Conservation (phyloP, 2,797 vertebrate species). For the Muscicapa striata region DNA sequence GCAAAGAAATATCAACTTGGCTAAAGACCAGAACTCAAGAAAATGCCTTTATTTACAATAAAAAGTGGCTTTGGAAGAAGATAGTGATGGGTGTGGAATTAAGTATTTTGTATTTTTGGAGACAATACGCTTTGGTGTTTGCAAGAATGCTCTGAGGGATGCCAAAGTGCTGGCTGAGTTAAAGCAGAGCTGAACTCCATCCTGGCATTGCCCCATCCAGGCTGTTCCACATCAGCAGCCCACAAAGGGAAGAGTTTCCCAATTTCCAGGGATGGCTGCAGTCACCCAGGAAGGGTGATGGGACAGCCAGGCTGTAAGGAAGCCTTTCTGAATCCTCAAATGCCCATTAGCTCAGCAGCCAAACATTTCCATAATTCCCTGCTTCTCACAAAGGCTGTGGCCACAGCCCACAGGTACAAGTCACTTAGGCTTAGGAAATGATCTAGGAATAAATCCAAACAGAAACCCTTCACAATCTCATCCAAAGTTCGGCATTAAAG, state of each 20-base stretch:
- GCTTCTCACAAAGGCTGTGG: neutral
- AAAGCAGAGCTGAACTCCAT: neutral
- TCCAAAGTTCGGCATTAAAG: neutral
- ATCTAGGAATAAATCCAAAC: neutral
- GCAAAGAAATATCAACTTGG: neutral
- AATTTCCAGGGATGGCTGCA: neutral
- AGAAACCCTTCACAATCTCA: neutral
- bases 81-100: neutral
- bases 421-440: neutral
- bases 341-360: neutral
- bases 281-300: neutral
- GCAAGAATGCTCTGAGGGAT: neutral
- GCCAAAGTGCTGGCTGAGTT: neutral
- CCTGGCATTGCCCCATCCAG: neutral
- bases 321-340: neutral
- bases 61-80: neutral
- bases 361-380: neutral
- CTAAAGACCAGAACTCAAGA: neutral
- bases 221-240: neutral
- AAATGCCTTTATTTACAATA: neutral
- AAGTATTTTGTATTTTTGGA: neutral
- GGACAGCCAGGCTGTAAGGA: neutral
- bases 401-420: rapidly evolving
- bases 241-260: neutral
- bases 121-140: neutral